A percentile compares a stretch with the other conserved stretches of the same genome.
These are phyloP conservation scores for Cerastoderma edule DNA, from an alignment of 2,888 invertebrate genomes.

Conservation along the genomic window DNA sequence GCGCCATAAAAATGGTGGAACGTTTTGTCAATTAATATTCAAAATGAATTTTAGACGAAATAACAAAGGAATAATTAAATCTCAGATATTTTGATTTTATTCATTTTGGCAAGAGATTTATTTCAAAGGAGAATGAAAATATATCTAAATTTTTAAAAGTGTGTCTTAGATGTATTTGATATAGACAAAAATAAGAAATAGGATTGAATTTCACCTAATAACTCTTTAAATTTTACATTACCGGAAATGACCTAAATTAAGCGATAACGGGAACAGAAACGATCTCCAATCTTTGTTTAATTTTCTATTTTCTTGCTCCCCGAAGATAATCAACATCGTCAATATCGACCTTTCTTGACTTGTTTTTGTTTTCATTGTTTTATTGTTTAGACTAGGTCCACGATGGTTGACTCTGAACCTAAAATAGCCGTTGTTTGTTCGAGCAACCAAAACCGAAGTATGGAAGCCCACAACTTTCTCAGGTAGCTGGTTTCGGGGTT, in stretches of 20 bases:
- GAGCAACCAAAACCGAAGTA: constrained; percentile 99
- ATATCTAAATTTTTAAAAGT: too few relatives aligned
- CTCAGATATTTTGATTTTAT: too few relatives aligned
- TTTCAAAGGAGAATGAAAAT: too few relatives aligned
- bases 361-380: not conserved
- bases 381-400: not conserved
- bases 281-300: too few relatives aligned
- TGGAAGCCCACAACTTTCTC: constrained; percentile 99
- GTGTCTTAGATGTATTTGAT: too few relatives aligned
- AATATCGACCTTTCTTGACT: not conserved
- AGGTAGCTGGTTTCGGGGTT: constrained; percentile 83
- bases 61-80: too few relatives aligned
- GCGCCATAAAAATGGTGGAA: constrained; percentile 26
- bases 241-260: constrained; percentile 7
- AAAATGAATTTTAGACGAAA: constrained; percentile 3
- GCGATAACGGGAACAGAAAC: too few relatives aligned
- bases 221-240: not conserved
- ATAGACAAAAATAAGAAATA: too few relatives aligned
- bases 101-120: too few relatives aligned
- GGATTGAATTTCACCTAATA: not conserved
- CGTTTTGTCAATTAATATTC: not conserved
- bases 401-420: constrained; percentile 56
- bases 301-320: too few relatives aligned
- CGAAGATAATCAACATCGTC: too few relatives aligned
- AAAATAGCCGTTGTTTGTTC: constrained; percentile 98